Evolutionary conservation across 2,797 vertebrate genomes (phyloP), one percentile per base, ranked within the genome.

Genomic region (Tokudaia muenninki): DNA sequence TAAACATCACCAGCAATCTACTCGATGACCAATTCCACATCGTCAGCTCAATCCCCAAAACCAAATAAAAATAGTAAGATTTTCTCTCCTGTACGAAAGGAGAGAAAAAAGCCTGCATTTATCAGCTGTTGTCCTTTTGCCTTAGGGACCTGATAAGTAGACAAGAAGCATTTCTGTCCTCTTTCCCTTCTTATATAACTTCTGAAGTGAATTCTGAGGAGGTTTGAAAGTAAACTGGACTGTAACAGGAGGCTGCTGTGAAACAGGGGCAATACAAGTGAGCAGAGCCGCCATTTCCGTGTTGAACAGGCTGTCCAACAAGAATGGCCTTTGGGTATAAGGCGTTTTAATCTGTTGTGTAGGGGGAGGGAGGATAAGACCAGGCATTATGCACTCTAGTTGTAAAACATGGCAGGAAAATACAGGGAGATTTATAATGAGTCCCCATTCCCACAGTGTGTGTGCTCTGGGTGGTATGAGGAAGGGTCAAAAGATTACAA

Each of bases 41-140:
- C 55, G 4, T 61, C 6, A 26, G 31, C 29, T 80, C 6, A 7
- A 81, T 6, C 0, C 11, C 44, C 26, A 17, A 31, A 37, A 79
- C 44, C 12, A 74, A 14, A 11, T 0, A 26, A 50, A 50, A 52
- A 34, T 3, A 16, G 37, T 65, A 26, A 59, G 57, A 63, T 75
- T 89, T 74, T 75, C 29, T 88, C 19, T 83, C 26, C 65, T 57
- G 67, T 91, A 67, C 50, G 24, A 93, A 70, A 95, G 57, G n/a
- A n/a, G n/a, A n/a, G n/a, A n/a, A n/a, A n/a, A n/a, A n/a, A n/a
- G n/a, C 24, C 17, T 44, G 17, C 75, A 65, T 78, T 81, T 16
- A 17, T 87, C 37, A 1, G 22, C 16, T n/a, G n/a, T 41, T 86
- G 80, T 67, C 14, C 61, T 70, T 50, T 77, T 29, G 24, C n/a